Percentiles rank a stretch among this genome's conserved stretches.
Evolutionary conservation across 2,888 invertebrate species (phyloP).

Genomic region (Actias luna): DNA sequence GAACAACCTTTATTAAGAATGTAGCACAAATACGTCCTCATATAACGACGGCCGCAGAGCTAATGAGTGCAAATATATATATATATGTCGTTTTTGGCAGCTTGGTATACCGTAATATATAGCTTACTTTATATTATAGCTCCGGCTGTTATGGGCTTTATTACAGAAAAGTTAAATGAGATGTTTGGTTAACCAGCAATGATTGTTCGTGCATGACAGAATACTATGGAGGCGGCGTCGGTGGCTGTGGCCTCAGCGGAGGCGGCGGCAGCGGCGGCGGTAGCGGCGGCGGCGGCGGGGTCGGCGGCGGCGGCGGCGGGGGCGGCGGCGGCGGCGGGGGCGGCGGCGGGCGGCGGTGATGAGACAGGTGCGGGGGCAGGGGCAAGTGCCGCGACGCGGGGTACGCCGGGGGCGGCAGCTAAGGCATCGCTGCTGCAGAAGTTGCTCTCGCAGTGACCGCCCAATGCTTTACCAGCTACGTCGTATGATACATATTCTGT

Average conservation of each 20-base stretch:
- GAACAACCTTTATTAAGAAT: too few relatives aligned
- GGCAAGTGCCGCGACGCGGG: slow-evolving; percentile 34
- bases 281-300: slow-evolving; percentile 76
- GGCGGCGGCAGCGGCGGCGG: slow-evolving; percentile 37
- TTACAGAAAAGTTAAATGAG: neutral
- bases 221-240: slow-evolving; percentile 79
- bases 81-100: too few relatives aligned
- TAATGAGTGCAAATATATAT: too few relatives aligned
- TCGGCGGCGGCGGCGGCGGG: slow-evolving; percentile 45
- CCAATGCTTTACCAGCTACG: slow-evolving; percentile 23
- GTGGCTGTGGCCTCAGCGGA: slow-evolving; percentile 52
- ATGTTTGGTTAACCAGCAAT: neutral
- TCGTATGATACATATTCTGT: slow-evolving; percentile 15
- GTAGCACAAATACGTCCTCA: too few relatives aligned
- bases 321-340: slow-evolving; percentile 36
- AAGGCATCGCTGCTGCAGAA: slow-evolving; percentile 92
- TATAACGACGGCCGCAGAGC: too few relatives aligned
- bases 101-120: too few relatives aligned
- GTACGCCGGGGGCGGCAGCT: slow-evolving; percentile 51
- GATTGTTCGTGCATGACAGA: slow-evolving; percentile 42
- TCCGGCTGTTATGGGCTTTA: too few relatives aligned
- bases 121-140: too few relatives aligned
- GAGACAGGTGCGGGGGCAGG: slow-evolving; percentile 41
- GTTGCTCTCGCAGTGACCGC: slow-evolving; percentile 89
- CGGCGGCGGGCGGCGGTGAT: slow-evolving; percentile 41